These are phyloP conservation scores for Ceraclea dissimilis DNA, from an alignment of 2,888 invertebrate species.

Conservation along the genomic window DNA sequence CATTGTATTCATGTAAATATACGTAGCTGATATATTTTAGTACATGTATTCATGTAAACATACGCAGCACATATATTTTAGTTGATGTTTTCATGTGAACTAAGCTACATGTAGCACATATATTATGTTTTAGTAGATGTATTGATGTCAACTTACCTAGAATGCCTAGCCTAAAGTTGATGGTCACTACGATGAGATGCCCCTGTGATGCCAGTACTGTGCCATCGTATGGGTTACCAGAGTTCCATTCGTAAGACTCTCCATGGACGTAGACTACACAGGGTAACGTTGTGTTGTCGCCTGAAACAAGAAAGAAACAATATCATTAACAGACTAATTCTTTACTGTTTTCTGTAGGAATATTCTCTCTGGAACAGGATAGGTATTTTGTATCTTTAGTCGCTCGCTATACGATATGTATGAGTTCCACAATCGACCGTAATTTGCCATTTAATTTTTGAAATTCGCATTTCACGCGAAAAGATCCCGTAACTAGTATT, in stretches of 20 bases:
- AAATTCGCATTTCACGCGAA: no score
- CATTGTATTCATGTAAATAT: no score
- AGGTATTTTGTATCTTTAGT: not conserved
- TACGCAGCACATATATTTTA: no score
- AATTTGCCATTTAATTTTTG: not conserved
- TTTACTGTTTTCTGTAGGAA: not conserved
- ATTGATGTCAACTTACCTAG: slow-evolving; percentile 73
- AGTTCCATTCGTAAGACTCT: slow-evolving; percentile 94
- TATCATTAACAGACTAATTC: not conserved
- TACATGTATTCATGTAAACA: no score
- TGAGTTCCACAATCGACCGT: no score
- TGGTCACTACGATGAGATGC: slow-evolving; percentile 80
- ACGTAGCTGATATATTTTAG: no score
- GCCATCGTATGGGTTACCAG: slow-evolving; percentile 96
- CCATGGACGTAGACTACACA: slow-evolving; percentile 89
- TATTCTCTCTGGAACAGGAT: not conserved
- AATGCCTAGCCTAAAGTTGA: slow-evolving; percentile 85
- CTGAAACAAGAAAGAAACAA: slow-evolving; percentile 37
- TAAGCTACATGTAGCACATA: no score
- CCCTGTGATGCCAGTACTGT: slow-evolving; percentile 90
- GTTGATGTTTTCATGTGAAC: no score
- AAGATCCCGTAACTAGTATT: no score
- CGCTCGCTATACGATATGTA: no score
- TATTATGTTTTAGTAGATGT: no score
- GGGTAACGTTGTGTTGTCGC: slow-evolving; percentile 49